Evolutionary conservation across 1,140 invertebrate species (phyloP), one percentile per base, ranked within the genome.

Genomic region (Rhynchophorus ferrugineus): DNA sequence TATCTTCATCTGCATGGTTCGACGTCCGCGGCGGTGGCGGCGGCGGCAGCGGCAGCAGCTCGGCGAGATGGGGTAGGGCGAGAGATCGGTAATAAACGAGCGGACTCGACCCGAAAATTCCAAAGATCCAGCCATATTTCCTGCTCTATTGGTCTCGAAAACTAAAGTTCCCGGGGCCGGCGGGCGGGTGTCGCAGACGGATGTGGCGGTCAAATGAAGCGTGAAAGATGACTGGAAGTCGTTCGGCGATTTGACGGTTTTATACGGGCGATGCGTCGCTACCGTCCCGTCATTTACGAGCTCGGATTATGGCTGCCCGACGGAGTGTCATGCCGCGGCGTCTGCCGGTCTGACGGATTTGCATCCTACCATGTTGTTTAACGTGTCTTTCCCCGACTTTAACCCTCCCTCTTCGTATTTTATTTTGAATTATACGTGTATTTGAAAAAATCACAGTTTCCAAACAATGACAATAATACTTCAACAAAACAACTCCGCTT

Each of bases 141-240:
- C 33, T 49, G 54, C 48, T 56, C 54, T 47, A 35, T 45, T 56
- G 54, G 37, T 50, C 54, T 35, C 44, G 54, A 56, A 56, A 56
- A 56, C 54, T 50, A 56, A 29, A 29, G 5, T 29, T 29, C 5
- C 24, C 24, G 24, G 24, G 24, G 24, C 24, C 11, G 24, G 11
- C 24, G 24, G 24, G 24, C 24, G 24, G 24, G 11, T 5, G 24
- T 29, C 5, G 24, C 5, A 29, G 11, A 29, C 24, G 11, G 24
- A 6, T 11, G 24, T 5, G 24, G 24, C 5, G 45, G 37, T 21
- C 34, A 47, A 47, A 47, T 47, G 45, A 47, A 47, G 45, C 35
- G 45, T 37, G 35, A 47, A 34, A 34, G 29, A 47, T 47, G 29
- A 35, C 35, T 47, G 33, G 45, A 37, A 29, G 33, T 29, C 20